Evolutionary conservation across 2,797 vertebrate species (phyloP), one percentile per base, ranked within the genome.

Genomic region (Pagetopsis macropterus): DNA sequence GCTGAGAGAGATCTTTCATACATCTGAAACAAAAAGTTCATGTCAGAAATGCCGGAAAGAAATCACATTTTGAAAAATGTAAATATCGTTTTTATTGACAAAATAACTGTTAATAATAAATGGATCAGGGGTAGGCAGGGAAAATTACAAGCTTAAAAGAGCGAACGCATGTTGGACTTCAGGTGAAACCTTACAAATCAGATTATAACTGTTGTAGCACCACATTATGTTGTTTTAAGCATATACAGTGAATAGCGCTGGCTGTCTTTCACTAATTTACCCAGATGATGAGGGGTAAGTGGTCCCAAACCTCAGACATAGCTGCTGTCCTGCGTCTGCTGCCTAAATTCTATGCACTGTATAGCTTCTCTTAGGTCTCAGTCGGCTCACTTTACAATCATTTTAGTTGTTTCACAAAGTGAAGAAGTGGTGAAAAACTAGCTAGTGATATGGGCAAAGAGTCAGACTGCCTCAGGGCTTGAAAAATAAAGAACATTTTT

Each of bases 381-480:
- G 45, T 69, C 15, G 1, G 7, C 41, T 31, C 10, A 23, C 64
- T 76, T 50, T 56, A 88, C 84, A 90, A 86, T 78, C 43, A 61
- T 75, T 81, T 75, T 70, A 73, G 79, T 83, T 88, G 86, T 91
- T 88, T 78, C 50, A 45, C 78, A 19, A 70, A 71, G 37, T 50
- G 1, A 71, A 49, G 19, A 65, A 54, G 61, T 15, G 67, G 65
- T 45, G 59, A 80, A 37, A 87, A 83, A 27, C 62, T 45, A 78
- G 23, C 54, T 64, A 56, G 67, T 79, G 70, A 78, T 69, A 81
- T 76, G 69, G 60, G 62, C 50, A 62, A 67, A 54, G 60, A 79
- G 67, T 62, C 66, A 65, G 72, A 75, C 68, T 31, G 80, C 79
- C 83, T 73, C 14, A 33, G 77, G 81, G 66, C 75, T 79, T 51